Conservation (phyloP, 2,888 invertebrate species). For the Melipona beecheii region DNA sequence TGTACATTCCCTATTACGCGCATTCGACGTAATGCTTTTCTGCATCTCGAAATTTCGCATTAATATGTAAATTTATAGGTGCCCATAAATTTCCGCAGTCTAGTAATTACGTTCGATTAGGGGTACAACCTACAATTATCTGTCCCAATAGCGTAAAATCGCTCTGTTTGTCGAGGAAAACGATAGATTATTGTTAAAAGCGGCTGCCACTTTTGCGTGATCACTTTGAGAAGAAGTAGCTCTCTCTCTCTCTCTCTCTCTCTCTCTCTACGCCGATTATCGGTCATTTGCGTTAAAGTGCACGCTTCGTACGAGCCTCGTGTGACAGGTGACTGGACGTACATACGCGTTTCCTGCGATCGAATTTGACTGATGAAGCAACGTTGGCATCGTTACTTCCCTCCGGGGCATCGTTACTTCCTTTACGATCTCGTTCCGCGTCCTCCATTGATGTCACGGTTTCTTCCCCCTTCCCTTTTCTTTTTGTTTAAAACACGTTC, state of each 20-base stretch:
- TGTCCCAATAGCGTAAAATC: background rate
- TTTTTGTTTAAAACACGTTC: background rate
- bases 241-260: too few species aligned
- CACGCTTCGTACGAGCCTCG: background rate
- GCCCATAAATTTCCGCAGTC: too few species aligned
- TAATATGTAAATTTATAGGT: too few species aligned
- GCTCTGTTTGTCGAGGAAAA: too few species aligned
- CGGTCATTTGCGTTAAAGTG: conserved; percentile 12
- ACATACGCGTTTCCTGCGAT: background rate
- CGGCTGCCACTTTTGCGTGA: background rate
- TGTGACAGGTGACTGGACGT: conserved; percentile 9
- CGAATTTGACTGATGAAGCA: conserved; percentile 13
- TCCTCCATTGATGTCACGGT: background rate
- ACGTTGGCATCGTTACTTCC: background rate
- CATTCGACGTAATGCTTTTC: too few species aligned
- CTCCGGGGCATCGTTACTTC: background rate
- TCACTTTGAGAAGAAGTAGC: background rate
- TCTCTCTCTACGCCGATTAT: conserved; percentile 10
- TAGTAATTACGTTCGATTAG: too few species aligned
- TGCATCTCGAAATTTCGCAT: too few species aligned
- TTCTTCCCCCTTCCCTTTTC: background rate
- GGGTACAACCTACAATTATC: background rate
- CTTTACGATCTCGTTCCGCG: background rate
- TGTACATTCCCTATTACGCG: too few species aligned
- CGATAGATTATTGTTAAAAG: background rate